Percentiles rank a stretch among this genome's conserved stretches.
Evolutionary conservation across 2,113 vertebrate species (phyloP).

Genomic region (Spea bombifrons): DNA sequence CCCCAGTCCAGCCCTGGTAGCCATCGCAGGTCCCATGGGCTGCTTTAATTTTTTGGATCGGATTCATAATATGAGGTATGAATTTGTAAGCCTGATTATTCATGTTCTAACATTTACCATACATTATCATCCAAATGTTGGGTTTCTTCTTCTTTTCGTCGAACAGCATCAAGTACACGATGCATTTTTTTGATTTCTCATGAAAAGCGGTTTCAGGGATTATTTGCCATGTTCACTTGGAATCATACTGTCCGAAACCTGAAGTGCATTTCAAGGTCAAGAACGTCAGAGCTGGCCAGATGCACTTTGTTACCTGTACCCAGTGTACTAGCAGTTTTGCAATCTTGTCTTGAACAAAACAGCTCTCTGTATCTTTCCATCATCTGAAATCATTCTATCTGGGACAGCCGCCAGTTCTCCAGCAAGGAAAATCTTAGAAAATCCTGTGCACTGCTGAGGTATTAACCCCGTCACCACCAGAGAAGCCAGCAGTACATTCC

Average conservation of each 20-base stretch:
- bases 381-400: slow-evolving; percentile 46
- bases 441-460: slow-evolving; percentile 39
- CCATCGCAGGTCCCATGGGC: too few relatives aligned
- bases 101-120: too few relatives aligned
- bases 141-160: too few relatives aligned
- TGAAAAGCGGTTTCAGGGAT: not conserved
- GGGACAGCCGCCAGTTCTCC: slow-evolving; percentile 38
- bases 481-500: not conserved
- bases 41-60: too few relatives aligned
- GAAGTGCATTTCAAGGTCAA: slow-evolving; percentile 39
- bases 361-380: slow-evolving; percentile 48
- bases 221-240: slow-evolving; percentile 7
- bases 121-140: too few relatives aligned
- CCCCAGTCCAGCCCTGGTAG: too few relatives aligned
- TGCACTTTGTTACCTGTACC: slow-evolving; percentile 46
- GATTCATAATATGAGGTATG: too few relatives aligned
- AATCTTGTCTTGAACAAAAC: slow-evolving; percentile 45
- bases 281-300: slow-evolving; percentile 21
- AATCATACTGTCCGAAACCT: not conserved
- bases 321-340: slow-evolving; percentile 43
- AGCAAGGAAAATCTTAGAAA: slow-evolving; percentile 39
- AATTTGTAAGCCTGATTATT: too few relatives aligned
- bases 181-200: not conserved
- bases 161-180: not conserved
- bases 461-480: slow-evolving; percentile 35